Percentiles rank a stretch among this genome's conserved stretches.
Conservation (phyloP, 2,888 invertebrate genomes). For the Seira sanloemensis region DNA sequence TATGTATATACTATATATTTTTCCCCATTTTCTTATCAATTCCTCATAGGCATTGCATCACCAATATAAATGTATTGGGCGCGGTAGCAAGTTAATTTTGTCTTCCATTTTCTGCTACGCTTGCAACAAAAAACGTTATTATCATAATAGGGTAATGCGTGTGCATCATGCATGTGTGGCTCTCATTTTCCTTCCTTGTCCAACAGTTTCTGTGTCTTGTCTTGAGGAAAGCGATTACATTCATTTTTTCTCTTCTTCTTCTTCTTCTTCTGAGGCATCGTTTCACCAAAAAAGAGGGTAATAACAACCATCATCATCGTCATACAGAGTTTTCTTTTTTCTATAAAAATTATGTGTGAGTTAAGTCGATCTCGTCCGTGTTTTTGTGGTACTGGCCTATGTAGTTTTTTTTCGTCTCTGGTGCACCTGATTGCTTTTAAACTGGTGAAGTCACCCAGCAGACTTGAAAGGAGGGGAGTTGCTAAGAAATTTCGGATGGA, state of each 20-base stretch:
- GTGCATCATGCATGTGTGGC: conserved; percentile 3
- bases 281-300: background rate
- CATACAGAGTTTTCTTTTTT: background rate
- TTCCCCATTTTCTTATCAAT: background rate
- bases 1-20: background rate
- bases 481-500: background rate
- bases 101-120: background rate
- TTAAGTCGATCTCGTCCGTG: background rate
- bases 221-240: background rate
- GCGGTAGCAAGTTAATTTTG: background rate
- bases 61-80: too few species aligned
- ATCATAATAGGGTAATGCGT: conserved; percentile 7
- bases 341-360: background rate
- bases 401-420: background rate
- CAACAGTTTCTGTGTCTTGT: background rate
- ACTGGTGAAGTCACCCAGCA: background rate
- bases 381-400: background rate
- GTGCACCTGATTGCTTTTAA: conserved; percentile 42
- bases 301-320: background rate
- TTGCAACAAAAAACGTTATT: conserved; percentile 8
- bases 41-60: too few species aligned
- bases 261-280: background rate
- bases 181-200: conserved; percentile 11
- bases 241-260: too few species aligned
- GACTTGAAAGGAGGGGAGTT: background rate